A percentile compares a stretch with the other conserved stretches of the same genome.
Evolutionary conservation across 2,797 vertebrate species (phyloP).

Genomic region (Lophotriccus pileatus): DNA sequence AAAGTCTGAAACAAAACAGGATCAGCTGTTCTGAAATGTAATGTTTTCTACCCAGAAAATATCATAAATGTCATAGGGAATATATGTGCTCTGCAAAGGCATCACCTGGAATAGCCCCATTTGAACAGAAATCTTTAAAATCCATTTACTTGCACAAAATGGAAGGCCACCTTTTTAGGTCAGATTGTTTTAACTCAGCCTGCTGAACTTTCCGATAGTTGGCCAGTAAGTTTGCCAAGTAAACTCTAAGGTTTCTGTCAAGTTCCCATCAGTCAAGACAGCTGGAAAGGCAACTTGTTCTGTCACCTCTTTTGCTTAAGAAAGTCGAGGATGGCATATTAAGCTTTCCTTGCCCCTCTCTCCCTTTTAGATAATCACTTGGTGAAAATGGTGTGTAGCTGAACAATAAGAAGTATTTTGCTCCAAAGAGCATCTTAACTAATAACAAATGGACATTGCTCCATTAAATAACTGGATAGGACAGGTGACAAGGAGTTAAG

Average conservation of each 20-base stretch:
- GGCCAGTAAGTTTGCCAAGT: not conserved
- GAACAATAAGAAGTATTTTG: not conserved
- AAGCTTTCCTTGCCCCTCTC: not conserved
- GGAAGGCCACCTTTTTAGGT: not conserved
- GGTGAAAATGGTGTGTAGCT: not conserved
- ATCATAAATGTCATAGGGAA: not conserved
- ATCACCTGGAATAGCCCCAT: not conserved
- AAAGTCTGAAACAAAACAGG: not conserved
- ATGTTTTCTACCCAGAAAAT: not conserved
- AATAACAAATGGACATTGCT: not conserved
- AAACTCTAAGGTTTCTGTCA: not conserved
- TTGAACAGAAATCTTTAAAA: not conserved
- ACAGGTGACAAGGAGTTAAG: not conserved
- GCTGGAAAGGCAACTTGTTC: not conserved
- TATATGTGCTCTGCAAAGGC: not conserved
- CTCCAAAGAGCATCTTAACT: not conserved
- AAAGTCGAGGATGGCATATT: not conserved
- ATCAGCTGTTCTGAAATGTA: not conserved
- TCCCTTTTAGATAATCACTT: not conserved
- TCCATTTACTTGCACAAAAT: not conserved
- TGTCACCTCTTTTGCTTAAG: not conserved
- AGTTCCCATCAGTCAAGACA: not conserved
- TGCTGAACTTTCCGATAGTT: not conserved
- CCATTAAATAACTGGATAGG: not conserved
- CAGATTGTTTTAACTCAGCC: not conserved